A percentile compares a stretch with the other conserved stretches of the same genome.
phyloP scores from a whole-genome alignment of 2,113 vertebrate species.

The Onychorhynchus coronatus region DNA sequence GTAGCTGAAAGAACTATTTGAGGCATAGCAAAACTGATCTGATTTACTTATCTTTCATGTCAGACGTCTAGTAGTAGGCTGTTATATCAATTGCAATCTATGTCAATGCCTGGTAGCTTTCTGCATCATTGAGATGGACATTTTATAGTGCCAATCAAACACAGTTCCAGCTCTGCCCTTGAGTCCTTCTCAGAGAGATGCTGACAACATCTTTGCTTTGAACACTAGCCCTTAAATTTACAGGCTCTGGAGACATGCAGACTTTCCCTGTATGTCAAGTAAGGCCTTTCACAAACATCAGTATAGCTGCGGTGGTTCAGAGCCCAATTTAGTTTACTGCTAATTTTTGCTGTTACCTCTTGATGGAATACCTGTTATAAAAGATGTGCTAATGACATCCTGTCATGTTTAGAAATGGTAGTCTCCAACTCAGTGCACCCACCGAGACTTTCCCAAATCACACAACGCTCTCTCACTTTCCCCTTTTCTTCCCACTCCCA shows the following conservation, averaged over 20 bases:
- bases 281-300: neutral
- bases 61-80: neutral
- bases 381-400: neutral
- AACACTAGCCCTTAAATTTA: neutral
- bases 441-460: neutral
- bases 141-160: neutral
- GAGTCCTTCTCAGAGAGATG: neutral
- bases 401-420: neutral
- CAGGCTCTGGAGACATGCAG: neutral
- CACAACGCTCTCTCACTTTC: neutral
- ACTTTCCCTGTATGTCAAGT: neutral
- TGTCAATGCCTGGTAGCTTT: neutral
- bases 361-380: neutral
- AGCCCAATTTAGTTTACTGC: neutral
- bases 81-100: neutral
- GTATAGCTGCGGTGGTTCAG: neutral
- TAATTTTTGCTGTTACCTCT: neutral
- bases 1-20: neutral
- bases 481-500: neutral
- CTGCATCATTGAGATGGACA: neutral
- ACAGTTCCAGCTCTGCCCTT: neutral
- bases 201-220: neutral
- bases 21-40: neutral
- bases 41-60: neutral
- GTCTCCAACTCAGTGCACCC: neutral